phyloP scores from a whole-genome alignment of 1,140 invertebrate species.

The Drosophila arawakana region DNA sequence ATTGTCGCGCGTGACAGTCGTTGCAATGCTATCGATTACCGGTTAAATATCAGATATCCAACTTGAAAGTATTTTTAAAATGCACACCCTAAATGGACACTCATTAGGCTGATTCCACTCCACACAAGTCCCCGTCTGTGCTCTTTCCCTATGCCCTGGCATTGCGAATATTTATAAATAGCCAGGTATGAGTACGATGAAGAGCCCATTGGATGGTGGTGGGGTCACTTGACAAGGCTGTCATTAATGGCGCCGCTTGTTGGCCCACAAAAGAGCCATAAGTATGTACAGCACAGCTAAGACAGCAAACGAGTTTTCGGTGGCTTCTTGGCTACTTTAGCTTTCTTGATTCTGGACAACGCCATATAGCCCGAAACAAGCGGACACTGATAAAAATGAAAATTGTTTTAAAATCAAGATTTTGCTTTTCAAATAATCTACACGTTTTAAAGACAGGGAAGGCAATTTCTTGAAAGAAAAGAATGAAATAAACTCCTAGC shows the following conservation, averaged over 20 bases:
- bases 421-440: too few species aligned
- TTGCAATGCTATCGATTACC: constrained; percentile 75
- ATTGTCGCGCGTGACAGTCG: constrained; percentile 75
- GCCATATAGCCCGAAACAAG: constrained; percentile 23
- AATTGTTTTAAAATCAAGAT: too few species aligned
- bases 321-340: constrained; percentile 18
- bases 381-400: not conserved
- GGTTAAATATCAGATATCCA: constrained; percentile 17
- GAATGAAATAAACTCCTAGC: too few species aligned
- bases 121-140: not conserved
- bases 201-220: constrained; percentile 29
- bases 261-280: constrained; percentile 61
- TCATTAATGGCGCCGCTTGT: constrained; percentile 73
- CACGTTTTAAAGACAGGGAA: too few species aligned
- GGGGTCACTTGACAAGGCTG: constrained; percentile 50
- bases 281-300: constrained; percentile 47
- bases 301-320: constrained; percentile 44
- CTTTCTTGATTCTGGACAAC: constrained; percentile 28
- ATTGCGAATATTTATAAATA: constrained; percentile 62
- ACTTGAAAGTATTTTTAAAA: constrained; percentile 65
- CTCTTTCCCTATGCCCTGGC: constrained; percentile 8
- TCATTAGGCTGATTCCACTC: constrained; percentile 47
- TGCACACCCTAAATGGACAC: constrained; percentile 64
- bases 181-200: constrained; percentile 35
- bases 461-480: too few species aligned